Base-by-base conservation (phyloP, 2,797 vertebrate genomes). In the Chromobotia macracanthus region DNA sequence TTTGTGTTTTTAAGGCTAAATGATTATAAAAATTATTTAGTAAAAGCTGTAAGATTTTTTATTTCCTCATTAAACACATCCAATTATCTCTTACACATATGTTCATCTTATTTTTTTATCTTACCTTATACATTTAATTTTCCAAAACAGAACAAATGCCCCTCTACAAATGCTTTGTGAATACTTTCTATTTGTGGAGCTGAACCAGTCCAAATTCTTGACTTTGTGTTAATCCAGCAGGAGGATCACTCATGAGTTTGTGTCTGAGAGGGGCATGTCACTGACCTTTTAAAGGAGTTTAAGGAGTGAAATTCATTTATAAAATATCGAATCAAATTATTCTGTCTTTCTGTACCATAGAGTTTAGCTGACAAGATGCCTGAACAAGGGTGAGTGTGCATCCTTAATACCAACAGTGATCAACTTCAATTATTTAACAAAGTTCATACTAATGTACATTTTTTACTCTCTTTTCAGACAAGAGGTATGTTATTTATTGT, bases 401-500 rank as follows among this genome's bases (percentile, higher is more conserved):
- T 38, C 5, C 5, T 7, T 38, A 3, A 38, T 38, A 5, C 6
- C 28, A 28, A 28, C 2, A 2, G 4, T 28, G 4, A 28, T 28
- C 4, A 28, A 28, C 6, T 38, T 4, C 6, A 38, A 5, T 50
- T 18, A 2, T 50, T 50, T 18, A 16, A 18, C 15, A 18, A 4
- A 50, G 13, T n/a, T 18, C 44, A 28, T 70, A 31, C 3, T 46
- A 28, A 73, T 31, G 0, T 1, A 63, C 1, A 48, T 48, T 16
- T 11, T 41, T 41, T 10, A 41, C 38, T 3, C 23, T 63, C 1
- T 80, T 80, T 58, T 61, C 87, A 94, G 94, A 44, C 86, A 79
- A 35, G 94, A 93, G 92, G 93, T 94, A 88, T 88, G 92, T 64
- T 3, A 53, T 75, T 4, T 21, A 64, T 75, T 9, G 5, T 75